These are phyloP conservation scores for Muscicapa comitata DNA, from an alignment of 2,797 vertebrate genomes.

Conservation along the genomic window DNA sequence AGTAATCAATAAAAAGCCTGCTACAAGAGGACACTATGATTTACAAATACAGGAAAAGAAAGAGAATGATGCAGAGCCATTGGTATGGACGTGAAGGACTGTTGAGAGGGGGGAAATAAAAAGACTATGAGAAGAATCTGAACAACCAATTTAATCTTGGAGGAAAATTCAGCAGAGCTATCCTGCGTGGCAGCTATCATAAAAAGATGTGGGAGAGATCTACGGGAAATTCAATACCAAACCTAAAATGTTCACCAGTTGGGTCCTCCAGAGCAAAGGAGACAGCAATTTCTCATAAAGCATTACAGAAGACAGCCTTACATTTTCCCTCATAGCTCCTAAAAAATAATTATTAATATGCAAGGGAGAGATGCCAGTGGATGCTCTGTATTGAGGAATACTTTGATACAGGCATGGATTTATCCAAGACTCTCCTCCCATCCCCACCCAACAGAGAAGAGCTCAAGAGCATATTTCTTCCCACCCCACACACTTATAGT, in stretches of 20 bases:
- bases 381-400: background rate
- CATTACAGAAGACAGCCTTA: conserved; percentile 20
- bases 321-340: conserved; percentile 21
- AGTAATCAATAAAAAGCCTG: conserved; percentile 69
- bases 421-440: background rate
- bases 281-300: background rate
- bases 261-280: conserved; percentile 7
- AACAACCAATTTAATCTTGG: conserved; percentile 61
- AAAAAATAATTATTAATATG: conserved; percentile 35
- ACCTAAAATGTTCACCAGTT: conserved; percentile 35
- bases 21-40: conserved; percentile 57
- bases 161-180: conserved; percentile 58
- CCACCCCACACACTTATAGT: background rate
- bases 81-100: conserved; percentile 49
- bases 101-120: conserved; percentile 29
- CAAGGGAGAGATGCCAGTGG: background rate
- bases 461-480: background rate
- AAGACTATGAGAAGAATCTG: background rate
- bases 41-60: conserved; percentile 64
- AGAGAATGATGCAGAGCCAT: conserved; percentile 51
- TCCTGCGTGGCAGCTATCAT: conserved; percentile 53
- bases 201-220: conserved; percentile 63
- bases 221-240: conserved; percentile 44
- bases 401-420: background rate
- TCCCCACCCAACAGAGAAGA: background rate